Conservation (phyloP, 2,888 invertebrate species). For the Pammene aurita region DNA sequence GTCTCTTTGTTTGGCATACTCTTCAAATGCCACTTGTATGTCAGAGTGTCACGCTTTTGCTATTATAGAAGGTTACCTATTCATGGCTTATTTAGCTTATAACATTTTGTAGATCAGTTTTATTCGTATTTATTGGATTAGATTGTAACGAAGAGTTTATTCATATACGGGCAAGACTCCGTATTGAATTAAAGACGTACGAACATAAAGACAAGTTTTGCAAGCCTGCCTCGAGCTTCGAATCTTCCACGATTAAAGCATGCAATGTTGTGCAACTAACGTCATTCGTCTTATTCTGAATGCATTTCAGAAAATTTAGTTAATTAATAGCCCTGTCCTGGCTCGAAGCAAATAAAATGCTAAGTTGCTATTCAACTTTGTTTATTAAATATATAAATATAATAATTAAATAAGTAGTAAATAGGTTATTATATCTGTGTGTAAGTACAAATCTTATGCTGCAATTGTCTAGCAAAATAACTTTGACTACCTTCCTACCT, state of each 20-base stretch:
- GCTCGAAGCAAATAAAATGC: not conserved
- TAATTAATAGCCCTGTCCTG: not conserved
- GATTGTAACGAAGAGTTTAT: not conserved
- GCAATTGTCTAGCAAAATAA: no score
- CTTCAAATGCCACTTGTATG: conserved; percentile 69
- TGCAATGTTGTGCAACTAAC: conserved; percentile 41
- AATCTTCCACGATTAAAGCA: conserved; percentile 43
- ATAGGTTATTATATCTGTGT: no score
- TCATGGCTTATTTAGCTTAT: conserved; percentile 16
- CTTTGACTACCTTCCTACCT: no score
- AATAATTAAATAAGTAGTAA: no score
- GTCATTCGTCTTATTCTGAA: conserved; percentile 31
- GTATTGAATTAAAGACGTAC: conserved; percentile 41
- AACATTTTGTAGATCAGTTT: not conserved
- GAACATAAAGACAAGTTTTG: conserved; percentile 47
- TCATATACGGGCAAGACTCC: not conserved
- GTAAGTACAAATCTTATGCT: no score
- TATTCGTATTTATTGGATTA: not conserved
- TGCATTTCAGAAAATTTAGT: conserved; percentile 1
- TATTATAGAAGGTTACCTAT: conserved; percentile 41
- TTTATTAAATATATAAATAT: no score
- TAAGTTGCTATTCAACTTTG: not conserved
- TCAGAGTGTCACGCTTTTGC: conserved; percentile 61
- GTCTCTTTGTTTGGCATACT: conserved; percentile 64
- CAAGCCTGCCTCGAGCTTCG: conserved; percentile 45